These are phyloP conservation scores for Motacilla alba DNA, from an alignment of 2,113 vertebrate species.

Conservation along the genomic window DNA sequence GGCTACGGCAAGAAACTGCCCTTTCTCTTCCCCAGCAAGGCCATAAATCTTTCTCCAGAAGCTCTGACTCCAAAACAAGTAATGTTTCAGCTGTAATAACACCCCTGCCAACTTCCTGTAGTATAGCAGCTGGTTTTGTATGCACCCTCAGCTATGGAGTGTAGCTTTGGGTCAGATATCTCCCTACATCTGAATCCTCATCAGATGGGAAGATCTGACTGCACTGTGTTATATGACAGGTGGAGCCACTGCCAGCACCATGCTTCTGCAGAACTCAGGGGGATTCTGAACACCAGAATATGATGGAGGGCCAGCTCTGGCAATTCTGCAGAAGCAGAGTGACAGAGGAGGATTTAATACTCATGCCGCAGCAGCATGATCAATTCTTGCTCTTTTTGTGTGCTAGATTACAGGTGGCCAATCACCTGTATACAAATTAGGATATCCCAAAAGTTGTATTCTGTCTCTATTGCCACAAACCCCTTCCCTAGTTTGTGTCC, in stretches of 20 bases:
- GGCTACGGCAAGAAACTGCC: background rate
- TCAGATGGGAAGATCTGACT: background rate
- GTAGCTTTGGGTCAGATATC: background rate
- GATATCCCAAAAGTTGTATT: background rate
- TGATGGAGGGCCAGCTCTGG: background rate
- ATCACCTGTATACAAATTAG: background rate
- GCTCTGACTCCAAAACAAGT: background rate
- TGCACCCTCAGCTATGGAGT: background rate
- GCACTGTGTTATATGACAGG: background rate
- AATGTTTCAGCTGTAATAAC: background rate
- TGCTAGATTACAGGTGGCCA: background rate
- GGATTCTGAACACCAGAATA: background rate
- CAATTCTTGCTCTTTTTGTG: background rate
- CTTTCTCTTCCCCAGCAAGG: background rate
- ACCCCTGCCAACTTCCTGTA: background rate
- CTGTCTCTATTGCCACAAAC: background rate
- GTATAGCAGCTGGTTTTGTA: background rate
- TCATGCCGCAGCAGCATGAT: background rate
- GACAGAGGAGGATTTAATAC: background rate
- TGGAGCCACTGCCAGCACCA: background rate
- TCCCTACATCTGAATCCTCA: background rate
- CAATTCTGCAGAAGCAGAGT: background rate
- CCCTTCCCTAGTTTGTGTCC: background rate
- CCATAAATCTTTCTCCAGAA: constrained; percentile 1
- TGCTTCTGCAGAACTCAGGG: background rate